Percentiles rank a stretch among this genome's conserved stretches.
phyloP scores from a whole-genome alignment of 2,113 vertebrate genomes.

The Percina caprodes region DNA sequence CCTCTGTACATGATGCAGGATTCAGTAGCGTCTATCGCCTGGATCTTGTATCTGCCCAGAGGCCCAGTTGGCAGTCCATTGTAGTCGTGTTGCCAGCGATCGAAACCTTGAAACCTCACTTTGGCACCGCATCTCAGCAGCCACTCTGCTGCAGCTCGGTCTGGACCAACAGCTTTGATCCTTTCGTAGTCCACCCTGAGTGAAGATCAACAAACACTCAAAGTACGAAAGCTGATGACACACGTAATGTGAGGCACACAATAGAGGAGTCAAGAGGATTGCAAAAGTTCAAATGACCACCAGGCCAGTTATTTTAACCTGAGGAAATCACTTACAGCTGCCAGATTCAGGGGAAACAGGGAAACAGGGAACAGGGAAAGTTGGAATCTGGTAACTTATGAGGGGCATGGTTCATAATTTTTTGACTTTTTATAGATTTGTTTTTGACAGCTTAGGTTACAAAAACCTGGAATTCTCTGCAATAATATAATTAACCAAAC shows the following conservation, averaged over 20 bases:
- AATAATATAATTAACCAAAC: background rate
- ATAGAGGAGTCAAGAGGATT: background rate
- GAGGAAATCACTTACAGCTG: background rate
- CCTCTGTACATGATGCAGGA: conserved; percentile 96
- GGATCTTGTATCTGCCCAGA: conserved; percentile 89
- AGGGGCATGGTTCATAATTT: no score
- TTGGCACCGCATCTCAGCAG: conserved; percentile 93
- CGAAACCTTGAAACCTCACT: conserved; percentile 89
- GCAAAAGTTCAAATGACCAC: background rate
- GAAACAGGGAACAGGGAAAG: no score
- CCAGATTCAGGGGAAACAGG: no score
- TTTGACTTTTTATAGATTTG: no score
- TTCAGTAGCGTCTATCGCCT: conserved; percentile 92
- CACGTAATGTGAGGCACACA: background rate
- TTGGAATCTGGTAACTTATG: no score
- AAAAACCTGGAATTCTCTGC: background rate
- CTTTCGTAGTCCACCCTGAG: conserved; percentile 93
- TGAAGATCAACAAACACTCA: conserved; percentile 7
- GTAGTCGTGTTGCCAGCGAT: conserved; percentile 94
- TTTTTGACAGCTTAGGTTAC: background rate
- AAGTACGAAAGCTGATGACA: background rate
- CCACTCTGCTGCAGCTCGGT: conserved; percentile 95
- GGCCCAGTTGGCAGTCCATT: conserved; percentile 91
- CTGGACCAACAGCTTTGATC: conserved; percentile 89
- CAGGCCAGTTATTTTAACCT: background rate